Base-by-base conservation (phyloP, 2,113 vertebrate species). In the Heterochromis multidens region DNA sequence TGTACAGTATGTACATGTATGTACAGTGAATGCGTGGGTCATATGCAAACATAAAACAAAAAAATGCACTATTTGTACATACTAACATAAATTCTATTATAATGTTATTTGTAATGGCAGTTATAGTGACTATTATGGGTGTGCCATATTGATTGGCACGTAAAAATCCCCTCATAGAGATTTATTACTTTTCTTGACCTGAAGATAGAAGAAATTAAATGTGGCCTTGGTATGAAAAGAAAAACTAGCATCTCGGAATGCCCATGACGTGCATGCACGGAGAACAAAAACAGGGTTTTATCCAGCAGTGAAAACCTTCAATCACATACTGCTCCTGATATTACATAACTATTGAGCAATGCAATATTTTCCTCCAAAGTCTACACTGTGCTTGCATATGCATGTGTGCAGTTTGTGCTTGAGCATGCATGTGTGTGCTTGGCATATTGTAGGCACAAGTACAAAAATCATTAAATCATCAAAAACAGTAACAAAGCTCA, bases 391-490 rank as follows among this genome's bases (percentile, higher is more conserved):
- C 52, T 84, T 58, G 13, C 14, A 3, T 29, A 23, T 23, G 25
- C 1, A 1, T 65, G 9, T 46, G 67, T 8, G 7, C 21, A 16
- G 35, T 40, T 21, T 63, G 21, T 29, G 6, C 17, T 2, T 7
- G 62, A 57, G 33, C 29, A 21, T 76, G 37, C 21, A 27, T 37
- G 43, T n/a, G 11, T 58, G 6, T 1, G 0, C 27, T 74, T 46
- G 27, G 19, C 14, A 37, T 12, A 29, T 21, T 46, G 21, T 25
- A 4, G 19, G 37, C 43, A 65, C 3, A 43, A 37, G 37, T 60
- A 31, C 65, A 77, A 84, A 92, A 91, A 86, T 57, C 46, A 80
- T 56, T 86, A 79, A 58, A 54, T 16, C 7, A 59, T 87, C 67
- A 86, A 57, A 78, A 87, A 70, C 37, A 46, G 43, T 67, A 74